A percentile compares a stretch with the other conserved stretches of the same genome.
phyloP scores from a whole-genome alignment of 2,113 vertebrate species.

The Donacobius atricapilla region DNA sequence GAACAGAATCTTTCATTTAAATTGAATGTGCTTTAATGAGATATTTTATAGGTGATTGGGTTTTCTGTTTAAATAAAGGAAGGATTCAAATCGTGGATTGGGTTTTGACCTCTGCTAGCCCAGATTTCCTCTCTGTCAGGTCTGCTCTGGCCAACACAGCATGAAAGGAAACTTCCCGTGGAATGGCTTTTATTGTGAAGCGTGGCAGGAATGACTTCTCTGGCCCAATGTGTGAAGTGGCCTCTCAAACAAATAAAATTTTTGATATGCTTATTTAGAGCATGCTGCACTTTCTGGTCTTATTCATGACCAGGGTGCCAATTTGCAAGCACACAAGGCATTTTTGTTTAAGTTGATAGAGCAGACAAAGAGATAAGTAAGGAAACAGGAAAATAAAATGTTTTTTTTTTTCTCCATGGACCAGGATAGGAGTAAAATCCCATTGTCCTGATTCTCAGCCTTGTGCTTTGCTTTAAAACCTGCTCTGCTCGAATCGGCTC shows the following conservation, averaged over 20 bases:
- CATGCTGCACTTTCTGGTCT: not conserved
- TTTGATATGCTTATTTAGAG: not conserved
- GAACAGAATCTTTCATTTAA: not conserved
- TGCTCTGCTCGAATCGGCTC: not conserved
- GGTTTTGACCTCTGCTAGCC: not conserved
- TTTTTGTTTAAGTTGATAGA: not conserved
- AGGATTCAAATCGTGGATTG: not conserved
- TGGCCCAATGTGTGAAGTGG: not conserved
- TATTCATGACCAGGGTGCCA: not conserved
- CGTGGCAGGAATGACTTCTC: not conserved
- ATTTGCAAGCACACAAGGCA: not conserved
- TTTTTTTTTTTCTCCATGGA: not conserved
- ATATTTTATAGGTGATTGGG: not conserved
- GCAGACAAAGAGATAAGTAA: not conserved
- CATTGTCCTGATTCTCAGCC: not conserved
- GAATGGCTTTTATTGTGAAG: not conserved
- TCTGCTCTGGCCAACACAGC: not conserved
- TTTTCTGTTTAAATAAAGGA: not conserved
- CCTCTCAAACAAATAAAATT: not conserved
- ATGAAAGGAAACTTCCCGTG: not conserved
- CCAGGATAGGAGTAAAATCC: not conserved
- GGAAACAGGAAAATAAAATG: not conserved
- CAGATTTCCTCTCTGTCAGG: not conserved
- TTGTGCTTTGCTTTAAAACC: not conserved
- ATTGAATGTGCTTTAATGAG: not conserved